Base-by-base conservation (phyloP, 2,797 vertebrate species). In the Hydrocynus forskahlii region DNA sequence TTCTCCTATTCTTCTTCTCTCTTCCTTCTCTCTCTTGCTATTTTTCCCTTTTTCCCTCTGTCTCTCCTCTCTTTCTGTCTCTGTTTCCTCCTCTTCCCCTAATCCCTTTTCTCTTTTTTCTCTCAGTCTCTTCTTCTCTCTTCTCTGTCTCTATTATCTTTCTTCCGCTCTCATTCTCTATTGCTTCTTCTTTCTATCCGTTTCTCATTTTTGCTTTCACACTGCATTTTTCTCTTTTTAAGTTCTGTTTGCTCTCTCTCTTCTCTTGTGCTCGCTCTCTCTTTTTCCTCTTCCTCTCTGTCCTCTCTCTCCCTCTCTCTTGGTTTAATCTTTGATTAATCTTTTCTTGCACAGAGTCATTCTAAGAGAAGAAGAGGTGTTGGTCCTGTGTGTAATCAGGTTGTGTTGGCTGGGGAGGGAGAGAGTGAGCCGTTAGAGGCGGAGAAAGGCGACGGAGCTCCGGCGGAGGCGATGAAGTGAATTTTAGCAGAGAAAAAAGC, bases 381-480 rank as follows among this genome's bases (percentile, higher is more conserved):
- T 35, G 12, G 2, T 14, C 12, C 12, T 90, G 87, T 52, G 16
- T 35, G 23, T 35, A n/a, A 50, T 71, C 9, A 54, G 2, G 0
- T 14, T 4, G 23, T 9, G 70, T 29, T 16, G 5, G 23, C 2
- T 25, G 25, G 88, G 84, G n/a, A 54, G 64, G 29, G 43, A 75
- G 40, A 67, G 66, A 66, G 21, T 75, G 43, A 45, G 60, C 72
- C 85, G 87, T 87, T 87, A 83, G 84, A 72, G 87, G 83, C 83
- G 84, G 79, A 7, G 38, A 64, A 75, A 74, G 81, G 81, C 76
- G 75, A 80, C 79, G 84, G 81, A 82, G 82, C 74, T 86, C 29
- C 83, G 84, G 81, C 67, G n/a, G 88, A 88, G 89, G 85, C 91
- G 91, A 92, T 91, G 77, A 92, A 92, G 90, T 87, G 90, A 88